Evolutionary conservation across 2,888 invertebrate species (phyloP).

Genomic region (Nephrotoma guestfalica): DNA sequence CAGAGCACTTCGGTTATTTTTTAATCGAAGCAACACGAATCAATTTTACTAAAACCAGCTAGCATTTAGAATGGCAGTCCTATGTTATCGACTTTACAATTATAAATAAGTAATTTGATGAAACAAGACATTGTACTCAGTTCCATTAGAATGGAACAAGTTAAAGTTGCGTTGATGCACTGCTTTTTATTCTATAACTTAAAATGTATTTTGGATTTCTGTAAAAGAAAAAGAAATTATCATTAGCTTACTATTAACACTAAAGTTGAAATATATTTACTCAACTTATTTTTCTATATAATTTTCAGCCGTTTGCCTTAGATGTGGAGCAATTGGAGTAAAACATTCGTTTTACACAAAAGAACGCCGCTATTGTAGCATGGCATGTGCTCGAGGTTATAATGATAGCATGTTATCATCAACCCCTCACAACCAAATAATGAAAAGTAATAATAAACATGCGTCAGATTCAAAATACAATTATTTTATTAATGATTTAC

Average conservation of each 20-base stretch:
- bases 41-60: no score
- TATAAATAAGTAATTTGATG: no score
- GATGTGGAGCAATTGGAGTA: slow-evolving; percentile 72
- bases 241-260: neutral
- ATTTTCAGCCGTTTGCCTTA: slow-evolving; percentile 61
- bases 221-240: neutral
- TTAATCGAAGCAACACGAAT: no score
- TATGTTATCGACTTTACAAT: no score
- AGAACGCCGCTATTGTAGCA: slow-evolving; percentile 66
- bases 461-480: slow-evolving; percentile 10
- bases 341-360: slow-evolving; percentile 77
- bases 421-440: slow-evolving; percentile 18
- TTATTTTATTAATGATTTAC: slow-evolving; percentile 2
- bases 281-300: neutral
- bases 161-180: neutral
- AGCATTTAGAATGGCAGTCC: no score
- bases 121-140: no score
- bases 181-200: neutral
- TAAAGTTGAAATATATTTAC: neutral
- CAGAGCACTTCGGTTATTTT: no score
- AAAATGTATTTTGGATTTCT: neutral
- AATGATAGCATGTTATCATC: slow-evolving; percentile 29
- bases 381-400: slow-evolving; percentile 53
- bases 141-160: no score
- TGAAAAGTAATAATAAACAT: slow-evolving; percentile 1